Conservation (phyloP, 2,797 vertebrate species). For the Nannoperca australis region DNA sequence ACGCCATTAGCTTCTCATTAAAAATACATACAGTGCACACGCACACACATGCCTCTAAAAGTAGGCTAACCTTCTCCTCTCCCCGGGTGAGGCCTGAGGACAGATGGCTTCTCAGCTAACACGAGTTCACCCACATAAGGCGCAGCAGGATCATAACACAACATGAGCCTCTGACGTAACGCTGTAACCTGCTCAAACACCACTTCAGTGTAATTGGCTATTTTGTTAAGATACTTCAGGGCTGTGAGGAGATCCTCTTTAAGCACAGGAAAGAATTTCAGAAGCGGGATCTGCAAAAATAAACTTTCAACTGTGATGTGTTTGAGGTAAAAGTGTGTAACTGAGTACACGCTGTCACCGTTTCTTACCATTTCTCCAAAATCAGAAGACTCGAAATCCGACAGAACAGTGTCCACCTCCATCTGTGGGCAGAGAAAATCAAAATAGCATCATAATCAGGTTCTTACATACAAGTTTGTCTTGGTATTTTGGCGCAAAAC, state of each 20-base stretch:
- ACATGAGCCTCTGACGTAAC: not conserved
- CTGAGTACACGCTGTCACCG: not conserved
- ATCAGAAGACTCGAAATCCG: constrained; percentile 95
- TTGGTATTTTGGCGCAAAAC: no score
- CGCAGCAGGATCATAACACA: not conserved
- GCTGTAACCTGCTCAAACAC: not conserved
- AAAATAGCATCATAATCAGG: not conserved
- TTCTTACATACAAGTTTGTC: not conserved
- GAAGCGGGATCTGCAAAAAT: not conserved
- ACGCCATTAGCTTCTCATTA: constrained; percentile 28
- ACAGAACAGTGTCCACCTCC: constrained; percentile 93
- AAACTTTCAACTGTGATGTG: not conserved
- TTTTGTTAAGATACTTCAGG: not conserved
- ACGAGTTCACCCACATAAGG: not conserved
- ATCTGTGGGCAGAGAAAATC: constrained; percentile 80
- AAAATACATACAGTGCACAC: constrained; percentile 23
- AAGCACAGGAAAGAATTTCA: not conserved
- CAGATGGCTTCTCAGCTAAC: constrained; percentile 11
- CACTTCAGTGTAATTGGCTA: not conserved
- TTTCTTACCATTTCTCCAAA: constrained; percentile 95
- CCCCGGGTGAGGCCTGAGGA: not conserved
- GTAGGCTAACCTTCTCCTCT: constrained; percentile 41
- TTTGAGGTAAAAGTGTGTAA: not conserved
- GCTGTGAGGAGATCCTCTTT: not conserved
- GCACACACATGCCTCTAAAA: constrained; percentile 20